Base-by-base conservation (phyloP, 2,888 invertebrate genomes). In the Resseliella maxima region DNA sequence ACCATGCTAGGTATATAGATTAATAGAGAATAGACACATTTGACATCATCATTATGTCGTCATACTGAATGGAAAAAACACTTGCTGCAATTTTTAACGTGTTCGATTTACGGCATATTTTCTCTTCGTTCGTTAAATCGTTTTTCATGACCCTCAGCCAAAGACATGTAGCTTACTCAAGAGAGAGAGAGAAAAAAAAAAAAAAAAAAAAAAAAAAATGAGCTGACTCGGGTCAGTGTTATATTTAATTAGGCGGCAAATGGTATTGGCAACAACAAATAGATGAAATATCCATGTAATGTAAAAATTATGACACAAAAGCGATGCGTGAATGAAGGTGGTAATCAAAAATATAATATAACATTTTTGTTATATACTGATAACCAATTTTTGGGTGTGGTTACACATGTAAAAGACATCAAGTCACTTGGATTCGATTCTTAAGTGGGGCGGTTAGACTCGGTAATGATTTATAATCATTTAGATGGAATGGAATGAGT, bases 371-470 rank as follows among this genome's bases (percentile, higher is more conserved):
- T 31, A 15, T 72, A 50, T 50, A 72, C 6, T 31, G 72, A 72
- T 31, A 72, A 72, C 72, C 72, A 72, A 72, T 72, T n/a, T n/a
- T 72, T 31, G 72, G 72, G 72, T 72, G 72, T 72, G 72, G 72
- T 72, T 72, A 72, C 72, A 72, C 72, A 72, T 72, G 35, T 72
- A 35, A 72, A 72, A 72, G 12, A 72, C 35, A 72, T 27, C 72
- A 72, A 59, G 24, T n/a, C n/a, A 1, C 12, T 72, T 72, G 12
- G 72, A 15, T 15, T 72, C 1, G 72, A 10, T 72, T 27, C n/a
- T 72, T 72, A 27, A 72, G 31, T 31, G 15, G 72, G n/a, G 72
- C 31, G 72, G 72, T 72, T 72, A 31, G 72, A 31, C 72, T 1
- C 35, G 31, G 72, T 31, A 72, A 72, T 72, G 72, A 72, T 72